Conservation (phyloP, 1,140 invertebrate genomes). For the Belonocnema kinseyi region DNA sequence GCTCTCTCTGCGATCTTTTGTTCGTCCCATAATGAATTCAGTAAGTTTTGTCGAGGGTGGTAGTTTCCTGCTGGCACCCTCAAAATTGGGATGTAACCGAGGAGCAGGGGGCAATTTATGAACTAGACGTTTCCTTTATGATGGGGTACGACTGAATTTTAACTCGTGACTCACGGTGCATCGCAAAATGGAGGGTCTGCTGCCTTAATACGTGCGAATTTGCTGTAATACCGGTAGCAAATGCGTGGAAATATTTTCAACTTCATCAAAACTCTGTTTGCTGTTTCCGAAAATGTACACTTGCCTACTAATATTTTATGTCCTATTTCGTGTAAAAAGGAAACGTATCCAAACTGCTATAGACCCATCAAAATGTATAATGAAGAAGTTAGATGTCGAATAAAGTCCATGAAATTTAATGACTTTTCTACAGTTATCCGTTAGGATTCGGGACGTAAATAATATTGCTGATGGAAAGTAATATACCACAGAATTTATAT, state of each 20-base stretch:
- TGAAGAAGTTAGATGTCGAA: too few relatives aligned
- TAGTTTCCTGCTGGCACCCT: slow-evolving; percentile 73
- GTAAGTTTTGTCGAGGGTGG: slow-evolving; percentile 73
- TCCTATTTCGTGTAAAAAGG: too few relatives aligned
- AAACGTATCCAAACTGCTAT: too few relatives aligned
- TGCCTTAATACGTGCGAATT: slow-evolving; percentile 30
- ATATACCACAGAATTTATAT: not conserved
- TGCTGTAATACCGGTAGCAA: slow-evolving; percentile 6
- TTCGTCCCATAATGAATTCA: slow-evolving; percentile 73
- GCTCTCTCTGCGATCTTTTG: slow-evolving; percentile 66
- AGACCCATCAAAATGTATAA: too few relatives aligned
- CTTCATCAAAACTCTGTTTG: not conserved
- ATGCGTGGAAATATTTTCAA: slow-evolving; percentile 19
- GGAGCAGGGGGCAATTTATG: slow-evolving; percentile 69
- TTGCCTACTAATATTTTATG: too few relatives aligned
- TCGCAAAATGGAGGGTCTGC: slow-evolving; percentile 42
- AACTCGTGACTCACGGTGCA: slow-evolving; percentile 65
- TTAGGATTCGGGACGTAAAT: not conserved
- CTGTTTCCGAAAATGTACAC: not conserved
- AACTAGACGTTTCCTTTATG: slow-evolving; percentile 73
- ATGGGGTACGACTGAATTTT: slow-evolving; percentile 71
- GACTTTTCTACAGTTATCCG: not conserved
- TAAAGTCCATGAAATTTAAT: too few relatives aligned
- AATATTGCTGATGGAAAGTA: not conserved
- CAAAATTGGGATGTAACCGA: slow-evolving; percentile 66